Percentiles rank a stretch among this genome's conserved stretches.
These are phyloP conservation scores for Ophiothrix spiculata DNA, from an alignment of 35 echinoderm and acorn worm genomes.

Conservation along the genomic window DNA sequence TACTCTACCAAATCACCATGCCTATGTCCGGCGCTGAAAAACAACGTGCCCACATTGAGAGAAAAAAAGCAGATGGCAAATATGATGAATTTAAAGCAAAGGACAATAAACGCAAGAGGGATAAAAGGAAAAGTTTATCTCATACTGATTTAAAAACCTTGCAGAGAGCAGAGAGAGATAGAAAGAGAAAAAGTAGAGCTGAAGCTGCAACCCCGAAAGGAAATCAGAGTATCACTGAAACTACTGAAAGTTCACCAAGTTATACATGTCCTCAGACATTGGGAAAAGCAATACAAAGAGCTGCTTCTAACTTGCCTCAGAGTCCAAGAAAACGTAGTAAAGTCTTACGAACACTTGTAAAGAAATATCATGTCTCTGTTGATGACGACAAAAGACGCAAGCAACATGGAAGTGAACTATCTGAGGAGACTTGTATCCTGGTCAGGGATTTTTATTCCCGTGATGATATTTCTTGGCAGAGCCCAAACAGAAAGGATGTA, in stretches of 20 bases:
- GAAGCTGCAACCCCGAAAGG: neutral
- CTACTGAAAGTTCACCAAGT: neutral
- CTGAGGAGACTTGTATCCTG: too few species aligned
- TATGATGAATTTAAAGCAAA: neutral
- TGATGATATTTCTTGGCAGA: conserved; percentile 49
- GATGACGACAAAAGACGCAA: too few species aligned
- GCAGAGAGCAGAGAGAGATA: neutral
- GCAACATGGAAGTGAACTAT: too few species aligned
- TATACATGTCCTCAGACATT: neutral
- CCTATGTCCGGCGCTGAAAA: neutral
- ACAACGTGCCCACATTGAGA: neutral
- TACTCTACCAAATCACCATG: too few species aligned
- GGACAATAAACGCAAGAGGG: conserved; percentile 6
- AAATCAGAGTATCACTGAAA: neutral
- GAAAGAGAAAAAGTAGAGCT: neutral
- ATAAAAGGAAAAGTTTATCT: neutral
- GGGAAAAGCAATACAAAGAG: neutral
- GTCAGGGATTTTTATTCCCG: conserved; percentile 20
- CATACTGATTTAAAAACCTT: neutral
- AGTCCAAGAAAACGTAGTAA: neutral
- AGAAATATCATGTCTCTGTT: too few species aligned
- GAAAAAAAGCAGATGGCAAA: neutral
- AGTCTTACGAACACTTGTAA: too few species aligned
- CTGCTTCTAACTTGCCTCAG: neutral
- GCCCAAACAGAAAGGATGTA: conserved; percentile 36